These are phyloP conservation scores for Xenopus tropicalis DNA, from an alignment of 2,113 vertebrate species.

Conservation along the genomic window UCB_Xtro_10.0 CM004445.2:460001-460500, in stretches of 20 bases:
- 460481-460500: conserved; percentile 87
- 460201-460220: conserved; percentile 68
- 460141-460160: conserved; percentile 52
- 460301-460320: conserved; percentile 35
- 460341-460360: conserved; percentile 74
- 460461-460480: conserved; percentile 85
- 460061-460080: conserved; percentile 61
- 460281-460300: conserved; percentile 84
- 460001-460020: conserved; percentile 49
- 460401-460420: conserved; percentile 94
- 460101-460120: conserved; percentile 51
- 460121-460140: conserved; percentile 51
- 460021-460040: conserved; percentile 31
- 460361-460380: conserved; percentile 88
- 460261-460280: conserved; percentile 81
- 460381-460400: conserved; percentile 92
- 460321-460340: conserved; percentile 19
- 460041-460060: conserved; percentile 52
- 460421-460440: conserved; percentile 87
- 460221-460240: conserved; percentile 59
- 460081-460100: conserved; percentile 56
- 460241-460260: conserved; percentile 68
- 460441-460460: conserved; percentile 53
- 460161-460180: conserved; percentile 66
- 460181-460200: conserved; percentile 71